Percentiles rank a stretch among this genome's conserved stretches.
Conservation (phyloP, 2,888 invertebrate genomes). For the Halictus ligatus region DNA sequence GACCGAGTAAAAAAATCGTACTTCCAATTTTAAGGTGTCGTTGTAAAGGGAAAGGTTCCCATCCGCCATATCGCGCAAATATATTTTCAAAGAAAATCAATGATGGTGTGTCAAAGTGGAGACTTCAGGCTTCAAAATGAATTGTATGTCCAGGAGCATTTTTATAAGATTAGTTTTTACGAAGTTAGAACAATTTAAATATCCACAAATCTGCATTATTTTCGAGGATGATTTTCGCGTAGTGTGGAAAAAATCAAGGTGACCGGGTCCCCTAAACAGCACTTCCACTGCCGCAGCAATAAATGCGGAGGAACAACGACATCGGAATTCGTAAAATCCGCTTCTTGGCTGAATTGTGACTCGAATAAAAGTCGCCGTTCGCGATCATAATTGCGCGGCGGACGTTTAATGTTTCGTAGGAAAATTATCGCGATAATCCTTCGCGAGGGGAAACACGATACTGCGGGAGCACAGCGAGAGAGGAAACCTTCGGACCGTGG, state of each 20-base stretch:
- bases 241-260: neutral
- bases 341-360: neutral
- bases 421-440: constrained; percentile 35
- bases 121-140: neutral
- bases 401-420: constrained; percentile 22
- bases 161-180: no score
- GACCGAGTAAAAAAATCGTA: neutral
- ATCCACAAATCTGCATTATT: no score
- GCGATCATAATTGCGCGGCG: constrained; percentile 28
- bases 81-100: neutral
- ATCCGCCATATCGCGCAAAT: neutral
- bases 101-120: neutral
- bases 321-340: neutral
- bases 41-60: neutral
- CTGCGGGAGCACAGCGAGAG: neutral
- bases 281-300: neutral
- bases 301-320: constrained; percentile 19
- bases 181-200: no score
- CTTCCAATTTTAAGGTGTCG: neutral
- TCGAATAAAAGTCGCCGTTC: constrained; percentile 11
- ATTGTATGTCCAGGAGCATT: neutral
- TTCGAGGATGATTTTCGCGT: neutral
- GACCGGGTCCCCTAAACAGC: neutral
- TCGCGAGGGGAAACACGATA: constrained; percentile 14
- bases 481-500: constrained; percentile 11